Evolutionary conservation across 2,113 vertebrate genomes (phyloP), one percentile per base, ranked within the genome.

Genomic region (Phaetusa simplex): DNA sequence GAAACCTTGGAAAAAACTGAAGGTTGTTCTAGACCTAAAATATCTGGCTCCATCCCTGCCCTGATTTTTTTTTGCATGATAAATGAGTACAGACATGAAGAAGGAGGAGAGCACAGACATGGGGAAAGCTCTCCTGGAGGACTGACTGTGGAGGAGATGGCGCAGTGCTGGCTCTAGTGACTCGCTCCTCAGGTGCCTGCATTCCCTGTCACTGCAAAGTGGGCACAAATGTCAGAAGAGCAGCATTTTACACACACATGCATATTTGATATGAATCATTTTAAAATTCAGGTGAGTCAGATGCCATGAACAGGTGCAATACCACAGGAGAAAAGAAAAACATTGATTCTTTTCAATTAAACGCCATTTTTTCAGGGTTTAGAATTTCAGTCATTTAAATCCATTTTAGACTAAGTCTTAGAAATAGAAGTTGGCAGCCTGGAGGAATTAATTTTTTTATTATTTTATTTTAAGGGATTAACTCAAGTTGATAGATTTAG

Each of bases 401-500:
- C 45, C 40, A 72, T 90, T 96, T 95, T 61, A 88, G 49, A 86
- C 43, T 81, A 90, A 76, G 45, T 65, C 61, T 84, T 91, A 86
- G 71, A 89, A 95, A 94, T 26, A 81, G 22, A 91, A 82, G 36
- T 69, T 88, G 52, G 72, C 69, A 93, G 72, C 80, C 83, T 92
- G 73, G 14, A 87, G 73, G 80, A 95, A 85, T 82, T 90, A 49
- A 14, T 62, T 62, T 82, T 73, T 80, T 73, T 24, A 66, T 56
- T 90, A 82, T 87, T 93, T 94, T 77, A 52, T 94, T 94, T 94
- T 91, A 89, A 84, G 65, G 56, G 5, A 90, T 91, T 97, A 93
- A 96, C 83, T 93, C 83, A 92, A 93, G 30, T 91, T 95, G 95
- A 96, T 90, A 89, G 90, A 87, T 94, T 90, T 70, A 95, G 83